Conservation (phyloP, 2,888 invertebrate genomes). For the Drosophila flavopinicola region DNA sequence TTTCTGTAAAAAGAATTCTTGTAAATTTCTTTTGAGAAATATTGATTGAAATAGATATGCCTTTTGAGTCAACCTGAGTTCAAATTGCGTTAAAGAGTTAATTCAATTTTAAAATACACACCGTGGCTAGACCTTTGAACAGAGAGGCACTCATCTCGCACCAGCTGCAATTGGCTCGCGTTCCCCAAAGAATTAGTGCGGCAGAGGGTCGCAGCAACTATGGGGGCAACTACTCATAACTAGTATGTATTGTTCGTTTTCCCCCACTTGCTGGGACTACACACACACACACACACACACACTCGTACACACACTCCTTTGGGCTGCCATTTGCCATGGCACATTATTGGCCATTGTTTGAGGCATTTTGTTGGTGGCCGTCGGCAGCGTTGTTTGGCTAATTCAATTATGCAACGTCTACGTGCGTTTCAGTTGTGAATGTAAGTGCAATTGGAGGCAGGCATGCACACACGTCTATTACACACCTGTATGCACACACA, state of each 20-base stretch:
- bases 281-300: not conserved
- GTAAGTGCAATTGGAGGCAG: constrained; percentile 53
- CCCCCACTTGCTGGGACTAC: constrained; percentile 17
- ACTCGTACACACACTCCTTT: constrained; percentile 8
- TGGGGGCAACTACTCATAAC: constrained; percentile 9
- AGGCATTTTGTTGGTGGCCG: constrained; percentile 48
- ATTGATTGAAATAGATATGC: too few relatives aligned
- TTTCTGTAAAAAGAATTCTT: too few relatives aligned
- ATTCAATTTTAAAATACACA: too few relatives aligned
- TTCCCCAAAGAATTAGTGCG: constrained; percentile 11
- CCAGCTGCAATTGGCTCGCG: constrained; percentile 31
- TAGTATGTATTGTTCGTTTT: constrained; percentile 33
- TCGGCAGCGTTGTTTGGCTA: constrained; percentile 62
- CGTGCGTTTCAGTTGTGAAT: constrained; percentile 25
- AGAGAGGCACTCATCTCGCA: constrained; percentile 6
- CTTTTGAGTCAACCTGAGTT: too few relatives aligned
- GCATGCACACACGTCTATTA: constrained; percentile 20
- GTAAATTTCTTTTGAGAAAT: too few relatives aligned
- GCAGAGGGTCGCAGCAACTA: constrained; percentile 11
- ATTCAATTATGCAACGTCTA: constrained; percentile 66
- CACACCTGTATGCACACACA: constrained; percentile 60
- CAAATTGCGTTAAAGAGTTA: too few relatives aligned
- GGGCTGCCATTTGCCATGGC: constrained; percentile 34
- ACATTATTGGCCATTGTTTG: constrained; percentile 58
- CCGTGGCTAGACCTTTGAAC: not conserved